Evolutionary conservation across 2,797 vertebrate species (phyloP).

Genomic region (Rhinophrynus dorsalis): DNA sequence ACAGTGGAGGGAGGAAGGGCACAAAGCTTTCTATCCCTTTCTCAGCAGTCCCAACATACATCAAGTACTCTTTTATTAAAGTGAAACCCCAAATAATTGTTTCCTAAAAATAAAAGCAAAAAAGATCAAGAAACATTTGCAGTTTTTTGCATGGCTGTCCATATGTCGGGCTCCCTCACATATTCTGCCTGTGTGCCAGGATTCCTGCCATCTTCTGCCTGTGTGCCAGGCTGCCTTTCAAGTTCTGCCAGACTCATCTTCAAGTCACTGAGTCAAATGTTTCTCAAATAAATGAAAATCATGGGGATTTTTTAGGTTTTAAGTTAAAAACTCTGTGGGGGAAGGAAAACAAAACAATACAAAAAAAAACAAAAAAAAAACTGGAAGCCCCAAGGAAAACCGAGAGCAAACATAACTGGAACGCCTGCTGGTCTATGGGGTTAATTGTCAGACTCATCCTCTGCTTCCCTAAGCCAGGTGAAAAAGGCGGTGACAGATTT

Average conservation of each 20-base stretch:
- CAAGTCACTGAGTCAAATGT: slow-evolving; percentile 14
- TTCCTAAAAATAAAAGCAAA: slow-evolving; percentile 64
- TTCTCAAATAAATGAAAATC: slow-evolving; percentile 28
- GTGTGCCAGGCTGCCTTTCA: slow-evolving; percentile 2
- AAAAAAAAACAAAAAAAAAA: slow-evolving; percentile 56
- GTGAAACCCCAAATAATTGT: slow-evolving; percentile 57
- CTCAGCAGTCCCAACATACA: slow-evolving; percentile 55
- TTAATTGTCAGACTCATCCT: slow-evolving; percentile 96
- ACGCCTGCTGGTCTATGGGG: slow-evolving; percentile 58
- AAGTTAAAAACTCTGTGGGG: slow-evolving; percentile 45
- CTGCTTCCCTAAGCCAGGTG: slow-evolving; percentile 92
- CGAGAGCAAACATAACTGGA: slow-evolving; percentile 52
- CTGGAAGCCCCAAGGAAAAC: slow-evolving; percentile 49
- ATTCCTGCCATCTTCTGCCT: background rate
- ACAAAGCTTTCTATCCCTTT: slow-evolving; percentile 57
- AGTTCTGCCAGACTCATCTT: slow-evolving; percentile 7
- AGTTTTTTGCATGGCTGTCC: background rate
- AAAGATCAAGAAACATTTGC: slow-evolving; percentile 49
- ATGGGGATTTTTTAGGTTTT: slow-evolving; percentile 2
- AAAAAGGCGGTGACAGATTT: slow-evolving; percentile 97
- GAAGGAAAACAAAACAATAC: slow-evolving; percentile 44
- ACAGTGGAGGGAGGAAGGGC: slow-evolving; percentile 50
- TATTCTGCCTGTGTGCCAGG: background rate
- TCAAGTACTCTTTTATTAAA: slow-evolving; percentile 55
- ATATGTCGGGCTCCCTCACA: slow-evolving; percentile 1